phyloP scores from a whole-genome alignment of 2,797 vertebrate species.

The Rhadinocentrus ornatus region DNA sequence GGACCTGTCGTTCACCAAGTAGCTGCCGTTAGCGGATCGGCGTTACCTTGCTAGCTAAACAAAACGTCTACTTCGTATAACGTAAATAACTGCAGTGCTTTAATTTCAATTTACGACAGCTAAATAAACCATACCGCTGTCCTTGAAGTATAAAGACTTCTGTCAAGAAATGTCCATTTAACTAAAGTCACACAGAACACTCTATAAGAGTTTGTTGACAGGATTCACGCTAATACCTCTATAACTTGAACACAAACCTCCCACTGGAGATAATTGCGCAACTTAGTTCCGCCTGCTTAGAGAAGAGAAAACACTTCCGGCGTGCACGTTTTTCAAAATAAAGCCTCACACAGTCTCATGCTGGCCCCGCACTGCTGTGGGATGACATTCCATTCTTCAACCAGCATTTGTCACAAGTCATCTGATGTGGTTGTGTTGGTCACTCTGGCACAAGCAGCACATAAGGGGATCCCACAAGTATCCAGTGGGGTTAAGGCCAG shows the following conservation, averaged over 20 bases:
- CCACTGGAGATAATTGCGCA: slow-evolving; percentile 41
- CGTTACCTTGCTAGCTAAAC: slow-evolving; percentile 73
- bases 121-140: slow-evolving; percentile 47
- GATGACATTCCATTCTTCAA: no score
- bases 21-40: slow-evolving; percentile 62
- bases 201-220: slow-evolving; percentile 71
- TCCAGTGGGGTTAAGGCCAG: no score
- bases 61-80: slow-evolving; percentile 61
- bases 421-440: no score
- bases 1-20: slow-evolving; percentile 50
- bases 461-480: no score
- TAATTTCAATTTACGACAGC: neutral
- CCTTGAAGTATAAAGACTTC: slow-evolving; percentile 16
- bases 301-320: slow-evolving; percentile 50
- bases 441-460: no score
- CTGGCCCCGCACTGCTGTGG: no score
- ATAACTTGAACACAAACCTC: slow-evolving; percentile 63
- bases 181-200: slow-evolving; percentile 37
- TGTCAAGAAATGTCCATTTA: slow-evolving; percentile 69
- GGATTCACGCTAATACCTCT: slow-evolving; percentile 57
- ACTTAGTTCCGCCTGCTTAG: slow-evolving; percentile 34
- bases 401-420: no score
- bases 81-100: slow-evolving; percentile 33
- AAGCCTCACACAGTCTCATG: slow-evolving; percentile 5
- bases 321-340: slow-evolving; percentile 42